A percentile compares a stretch with the other conserved stretches of the same genome.
phyloP scores from a whole-genome alignment of 2,888 invertebrate species.

The Alitta virens region DNA sequence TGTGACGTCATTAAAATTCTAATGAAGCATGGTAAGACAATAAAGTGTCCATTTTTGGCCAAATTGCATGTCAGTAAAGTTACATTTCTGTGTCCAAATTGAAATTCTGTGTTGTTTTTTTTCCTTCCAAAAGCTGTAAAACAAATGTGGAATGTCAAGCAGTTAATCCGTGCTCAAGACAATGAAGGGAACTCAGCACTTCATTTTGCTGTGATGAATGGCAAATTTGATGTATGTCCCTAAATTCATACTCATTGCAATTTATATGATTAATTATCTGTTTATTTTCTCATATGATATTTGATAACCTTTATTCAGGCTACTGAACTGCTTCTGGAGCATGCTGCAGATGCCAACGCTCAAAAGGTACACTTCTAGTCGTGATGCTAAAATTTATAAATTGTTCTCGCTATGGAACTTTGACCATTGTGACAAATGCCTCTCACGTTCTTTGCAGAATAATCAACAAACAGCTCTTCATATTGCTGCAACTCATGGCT shows the following conservation, averaged over 20 bases:
- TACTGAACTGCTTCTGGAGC: constrained; percentile 25
- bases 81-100: too few relatives aligned
- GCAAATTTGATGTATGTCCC: constrained; percentile 22
- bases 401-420: too few relatives aligned
- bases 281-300: not conserved
- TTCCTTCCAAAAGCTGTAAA: too few relatives aligned
- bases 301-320: constrained; percentile 22
- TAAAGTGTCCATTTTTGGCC: too few relatives aligned
- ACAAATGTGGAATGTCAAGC: constrained; percentile 13
- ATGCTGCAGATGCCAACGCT: constrained; percentile 29
- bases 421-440: too few relatives aligned
- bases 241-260: not conserved
- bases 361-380: constrained; percentile 23
- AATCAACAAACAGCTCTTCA: constrained; percentile 30
- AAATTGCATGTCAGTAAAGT: too few relatives aligned
- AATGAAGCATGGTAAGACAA: constrained; percentile 29
- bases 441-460: constrained; percentile 18
- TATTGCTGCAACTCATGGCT: constrained; percentile 30
- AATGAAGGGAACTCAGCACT: constrained; percentile 33
- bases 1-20: constrained; percentile 23
- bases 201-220: constrained; percentile 33
- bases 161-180: constrained; percentile 25
- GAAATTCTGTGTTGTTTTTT: too few relatives aligned
- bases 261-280: not conserved
- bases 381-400: too few relatives aligned